A percentile compares a stretch with the other conserved stretches of the same genome.
Evolutionary conservation across 1,140 invertebrate genomes (phyloP).

Genomic region (Drosophila nigrodunni): DNA sequence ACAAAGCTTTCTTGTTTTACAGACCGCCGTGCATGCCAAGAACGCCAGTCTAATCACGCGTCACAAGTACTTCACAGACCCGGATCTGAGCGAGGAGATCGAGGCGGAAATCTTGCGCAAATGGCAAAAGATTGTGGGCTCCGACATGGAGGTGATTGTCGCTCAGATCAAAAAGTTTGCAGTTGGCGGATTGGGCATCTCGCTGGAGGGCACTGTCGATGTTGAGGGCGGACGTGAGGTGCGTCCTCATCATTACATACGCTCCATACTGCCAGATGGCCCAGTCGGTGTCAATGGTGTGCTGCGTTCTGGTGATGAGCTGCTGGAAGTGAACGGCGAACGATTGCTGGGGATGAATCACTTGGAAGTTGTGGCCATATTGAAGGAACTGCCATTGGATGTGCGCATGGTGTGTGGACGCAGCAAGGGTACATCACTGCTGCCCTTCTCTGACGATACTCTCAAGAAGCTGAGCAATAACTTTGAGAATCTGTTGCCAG

Average conservation of each 20-base stretch:
- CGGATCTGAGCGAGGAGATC: slow-evolving; percentile 88
- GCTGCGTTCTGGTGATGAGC: slow-evolving; percentile 94
- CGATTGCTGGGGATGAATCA: slow-evolving; percentile 98
- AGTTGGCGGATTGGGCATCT: slow-evolving; percentile 97
- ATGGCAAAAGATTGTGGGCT: slow-evolving; percentile 92
- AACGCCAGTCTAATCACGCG: slow-evolving; percentile 67
- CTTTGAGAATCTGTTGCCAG: slow-evolving; percentile 89
- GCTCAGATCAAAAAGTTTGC: slow-evolving; percentile 94
- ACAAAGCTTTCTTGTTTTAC: not conserved
- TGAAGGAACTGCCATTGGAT: slow-evolving; percentile 97
- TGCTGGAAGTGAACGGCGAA: slow-evolving; percentile 96
- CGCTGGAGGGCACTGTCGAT: slow-evolving; percentile 98
- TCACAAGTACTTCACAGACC: slow-evolving; percentile 82
- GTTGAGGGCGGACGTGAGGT: slow-evolving; percentile 96
- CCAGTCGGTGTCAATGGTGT: slow-evolving; percentile 95
- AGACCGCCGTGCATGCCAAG: slow-evolving; percentile 68
- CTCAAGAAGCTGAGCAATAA: slow-evolving; percentile 88
- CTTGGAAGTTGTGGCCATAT: slow-evolving; percentile 96
- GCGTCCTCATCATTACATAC: slow-evolving; percentile 96
- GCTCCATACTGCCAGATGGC: slow-evolving; percentile 96
- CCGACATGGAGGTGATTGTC: slow-evolving; percentile 94
- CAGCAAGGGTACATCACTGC: slow-evolving; percentile 79
- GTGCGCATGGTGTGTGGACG: slow-evolving; percentile 97
- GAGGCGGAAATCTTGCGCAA: slow-evolving; percentile 92
- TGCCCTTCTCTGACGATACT: slow-evolving; percentile 79